Evolutionary conservation across 2,888 invertebrate genomes (phyloP).

Genomic region (Amaurobius ferox): DNA sequence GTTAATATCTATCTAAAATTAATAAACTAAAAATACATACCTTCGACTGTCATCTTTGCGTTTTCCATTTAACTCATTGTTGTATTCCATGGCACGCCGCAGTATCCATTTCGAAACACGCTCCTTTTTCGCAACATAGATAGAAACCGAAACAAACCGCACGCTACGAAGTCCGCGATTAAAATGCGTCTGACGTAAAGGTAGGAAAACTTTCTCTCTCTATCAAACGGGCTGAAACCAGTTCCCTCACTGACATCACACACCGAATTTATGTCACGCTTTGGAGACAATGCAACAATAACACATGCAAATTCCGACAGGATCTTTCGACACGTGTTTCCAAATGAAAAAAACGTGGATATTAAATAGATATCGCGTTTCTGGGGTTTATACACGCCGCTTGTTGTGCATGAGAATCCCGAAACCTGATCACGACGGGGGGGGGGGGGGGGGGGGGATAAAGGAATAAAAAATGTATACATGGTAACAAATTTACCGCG

Average conservation of each 20-base stretch:
- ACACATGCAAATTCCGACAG: not conserved
- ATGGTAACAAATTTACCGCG: too few species aligned
- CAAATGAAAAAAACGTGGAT: not conserved
- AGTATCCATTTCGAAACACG: not conserved
- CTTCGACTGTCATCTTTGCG: not conserved
- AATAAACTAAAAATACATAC: too few species aligned
- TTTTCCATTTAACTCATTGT: slow-evolving; percentile 1
- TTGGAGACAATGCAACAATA: slow-evolving; percentile 2
- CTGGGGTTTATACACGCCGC: too few species aligned
- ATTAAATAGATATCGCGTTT: too few species aligned
- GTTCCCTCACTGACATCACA: not conserved
- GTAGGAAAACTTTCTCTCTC: slow-evolving; percentile 4
- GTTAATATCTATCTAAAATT: too few species aligned
- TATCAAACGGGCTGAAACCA: not conserved
- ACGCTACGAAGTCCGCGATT: not conserved
- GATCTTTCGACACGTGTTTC: not conserved
- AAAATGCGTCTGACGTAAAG: not conserved
- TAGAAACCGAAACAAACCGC: not conserved
- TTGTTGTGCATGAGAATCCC: too few species aligned
- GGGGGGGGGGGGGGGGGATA: not conserved
- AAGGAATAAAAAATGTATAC: not conserved
- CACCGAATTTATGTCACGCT: not conserved
- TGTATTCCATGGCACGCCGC: not conserved
- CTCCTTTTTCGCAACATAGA: not conserved
- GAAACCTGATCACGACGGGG: not conserved